These are phyloP conservation scores for Pheosia tremula DNA, from an alignment of 2,888 invertebrate genomes.

Conservation along the genomic window DNA sequence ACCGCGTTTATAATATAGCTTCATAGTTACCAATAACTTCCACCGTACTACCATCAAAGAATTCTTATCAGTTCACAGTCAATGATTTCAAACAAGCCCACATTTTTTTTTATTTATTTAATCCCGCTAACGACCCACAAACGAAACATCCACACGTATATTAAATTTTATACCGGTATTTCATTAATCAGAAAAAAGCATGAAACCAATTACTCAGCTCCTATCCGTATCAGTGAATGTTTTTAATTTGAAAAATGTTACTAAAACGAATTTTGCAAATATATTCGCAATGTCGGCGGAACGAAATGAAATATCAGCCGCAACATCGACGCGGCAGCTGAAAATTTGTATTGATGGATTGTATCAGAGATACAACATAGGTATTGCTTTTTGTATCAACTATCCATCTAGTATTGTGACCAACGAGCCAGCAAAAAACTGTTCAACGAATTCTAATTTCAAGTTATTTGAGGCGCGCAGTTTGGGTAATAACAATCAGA, in stretches of 20 bases:
- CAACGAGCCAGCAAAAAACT: slow-evolving; percentile 15
- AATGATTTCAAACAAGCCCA: slow-evolving; percentile 21
- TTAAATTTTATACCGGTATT: slow-evolving; percentile 1
- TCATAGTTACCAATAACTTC: background rate
- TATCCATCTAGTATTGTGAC: slow-evolving; percentile 12
- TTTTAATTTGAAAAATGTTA: slow-evolving; percentile 46
- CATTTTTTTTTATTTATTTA: slow-evolving; percentile 8
- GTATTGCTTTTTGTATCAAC: slow-evolving; percentile 41
- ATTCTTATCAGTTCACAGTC: slow-evolving; percentile 12
- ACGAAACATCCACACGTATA: background rate
- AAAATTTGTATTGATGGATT: slow-evolving; percentile 42
- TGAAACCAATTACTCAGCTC: slow-evolving; percentile 32
- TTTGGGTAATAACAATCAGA: slow-evolving; percentile 10
- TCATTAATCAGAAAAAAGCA: slow-evolving; percentile 8
- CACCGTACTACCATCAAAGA: slow-evolving; percentile 5
- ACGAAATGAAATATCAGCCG: slow-evolving; percentile 45
- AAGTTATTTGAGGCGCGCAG: slow-evolving; percentile 14
- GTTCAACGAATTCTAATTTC: slow-evolving; percentile 26
- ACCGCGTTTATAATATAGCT: no score
- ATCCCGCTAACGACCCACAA: background rate
- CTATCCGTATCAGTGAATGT: slow-evolving; percentile 20
- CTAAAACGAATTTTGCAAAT: slow-evolving; percentile 34
- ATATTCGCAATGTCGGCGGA: slow-evolving; percentile 32
- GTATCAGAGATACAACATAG: slow-evolving; percentile 29
- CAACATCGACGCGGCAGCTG: slow-evolving; percentile 30